These are phyloP conservation scores for Leucophenga maculata DNA, from an alignment of 2,888 invertebrate species.

Conservation along the genomic window DNA sequence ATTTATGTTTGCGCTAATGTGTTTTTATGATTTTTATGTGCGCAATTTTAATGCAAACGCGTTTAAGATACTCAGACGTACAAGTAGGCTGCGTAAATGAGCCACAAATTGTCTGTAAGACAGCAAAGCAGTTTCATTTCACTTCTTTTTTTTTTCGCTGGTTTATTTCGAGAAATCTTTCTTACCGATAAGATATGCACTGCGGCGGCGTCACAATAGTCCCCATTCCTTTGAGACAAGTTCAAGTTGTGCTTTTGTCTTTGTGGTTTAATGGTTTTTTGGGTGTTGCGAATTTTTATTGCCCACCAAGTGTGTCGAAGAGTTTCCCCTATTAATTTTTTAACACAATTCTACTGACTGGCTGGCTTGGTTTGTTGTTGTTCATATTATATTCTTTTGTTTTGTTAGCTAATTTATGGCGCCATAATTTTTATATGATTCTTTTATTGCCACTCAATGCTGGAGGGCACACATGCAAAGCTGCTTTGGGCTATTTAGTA, in stretches of 20 bases:
- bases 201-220: slow-evolving; percentile 15
- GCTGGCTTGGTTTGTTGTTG: slow-evolving; percentile 1
- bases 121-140: not conserved
- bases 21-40: slow-evolving; percentile 53
- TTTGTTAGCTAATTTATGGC: slow-evolving; percentile 38
- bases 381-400: not conserved
- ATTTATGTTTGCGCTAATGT: slow-evolving; percentile 58
- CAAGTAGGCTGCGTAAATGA: slow-evolving; percentile 24
- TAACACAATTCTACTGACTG: not conserved
- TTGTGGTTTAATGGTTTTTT: slow-evolving; percentile 40
- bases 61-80: slow-evolving; percentile 20
- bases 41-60: slow-evolving; percentile 34
- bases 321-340: slow-evolving; percentile 3
- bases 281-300: slow-evolving; percentile 54
- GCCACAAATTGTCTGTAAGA: slow-evolving; percentile 16
- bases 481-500: slow-evolving; percentile 2
- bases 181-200: slow-evolving; percentile 28
- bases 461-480: not conserved
- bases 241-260: slow-evolving; percentile 3
- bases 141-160: not conserved
- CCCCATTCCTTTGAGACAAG: not conserved
- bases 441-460: slow-evolving; percentile 5
- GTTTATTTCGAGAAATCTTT: slow-evolving; percentile 8
- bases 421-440: slow-evolving; percentile 31
- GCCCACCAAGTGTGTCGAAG: slow-evolving; percentile 23